Conservation (phyloP, 2,888 invertebrate species). For the Oeneis ivallda region DNA sequence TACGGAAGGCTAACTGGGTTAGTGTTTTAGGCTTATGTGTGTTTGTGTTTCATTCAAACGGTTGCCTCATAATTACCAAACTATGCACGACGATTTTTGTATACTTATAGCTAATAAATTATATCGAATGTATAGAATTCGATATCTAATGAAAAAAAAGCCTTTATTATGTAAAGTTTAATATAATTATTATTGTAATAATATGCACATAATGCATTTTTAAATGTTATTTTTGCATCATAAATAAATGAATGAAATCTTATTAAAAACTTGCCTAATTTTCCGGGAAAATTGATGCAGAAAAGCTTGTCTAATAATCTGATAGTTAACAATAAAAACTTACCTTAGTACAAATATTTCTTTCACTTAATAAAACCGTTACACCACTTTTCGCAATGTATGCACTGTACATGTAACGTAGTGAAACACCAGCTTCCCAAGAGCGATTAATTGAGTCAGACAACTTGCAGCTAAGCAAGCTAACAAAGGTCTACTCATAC, state of each 20-base stretch:
- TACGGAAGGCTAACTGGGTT: too few species aligned
- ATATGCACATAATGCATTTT: too few species aligned
- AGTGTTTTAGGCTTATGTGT: too few species aligned
- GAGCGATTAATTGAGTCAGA: constrained; percentile 47
- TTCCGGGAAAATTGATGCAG: too few species aligned
- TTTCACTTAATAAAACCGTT: neutral
- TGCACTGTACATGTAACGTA: constrained; percentile 44
- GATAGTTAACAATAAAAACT: neutral
- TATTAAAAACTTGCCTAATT: neutral
- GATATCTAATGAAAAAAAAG: too few species aligned
- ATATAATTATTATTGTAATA: too few species aligned
- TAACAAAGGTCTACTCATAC: constrained; percentile 41
- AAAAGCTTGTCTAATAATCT: neutral
- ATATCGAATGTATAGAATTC: too few species aligned
- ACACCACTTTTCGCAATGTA: constrained; percentile 5
- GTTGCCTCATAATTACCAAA: too few species aligned
- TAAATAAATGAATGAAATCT: neutral
- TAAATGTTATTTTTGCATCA: neutral
- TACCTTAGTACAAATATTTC: constrained; percentile 5
- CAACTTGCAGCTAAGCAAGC: constrained; percentile 38
- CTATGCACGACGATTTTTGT: too few species aligned
- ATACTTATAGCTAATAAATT: too few species aligned
- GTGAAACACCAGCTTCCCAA: constrained; percentile 49
- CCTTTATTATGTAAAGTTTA: too few species aligned
- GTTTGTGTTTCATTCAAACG: too few species aligned